Evolutionary conservation across 30 jellyfish, hydroid and myxozoan genomes (phyloP).

Genomic region (Nemopilema nomurai): DNA sequence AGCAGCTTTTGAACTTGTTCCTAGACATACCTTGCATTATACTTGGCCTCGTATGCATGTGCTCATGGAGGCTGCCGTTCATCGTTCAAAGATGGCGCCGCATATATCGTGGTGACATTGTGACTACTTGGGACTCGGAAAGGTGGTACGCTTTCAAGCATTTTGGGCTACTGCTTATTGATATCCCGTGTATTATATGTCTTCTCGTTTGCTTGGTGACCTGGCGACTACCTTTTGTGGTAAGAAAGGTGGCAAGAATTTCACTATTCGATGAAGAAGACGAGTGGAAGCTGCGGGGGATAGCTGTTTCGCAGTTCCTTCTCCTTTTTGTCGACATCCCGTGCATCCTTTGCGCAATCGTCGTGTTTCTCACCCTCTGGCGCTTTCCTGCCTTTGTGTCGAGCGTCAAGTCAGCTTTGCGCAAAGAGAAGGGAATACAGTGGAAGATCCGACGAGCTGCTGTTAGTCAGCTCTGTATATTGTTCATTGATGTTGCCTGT

Average conservation of each 20-base stretch:
- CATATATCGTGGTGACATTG: not conserved
- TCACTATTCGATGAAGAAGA: slow-evolving; percentile 3
- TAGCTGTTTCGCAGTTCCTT: slow-evolving; percentile 53
- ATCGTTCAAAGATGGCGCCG: slow-evolving; percentile 9
- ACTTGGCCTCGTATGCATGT: slow-evolving; percentile 17
- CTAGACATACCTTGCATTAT: slow-evolving; percentile 83
- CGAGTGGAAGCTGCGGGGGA: slow-evolving; percentile 44
- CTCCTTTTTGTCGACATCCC: slow-evolving; percentile 81
- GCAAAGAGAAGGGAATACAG: slow-evolving; percentile 25
- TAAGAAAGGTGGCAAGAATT: slow-evolving; percentile 37
- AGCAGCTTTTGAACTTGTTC: slow-evolving; percentile 61
- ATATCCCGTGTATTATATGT: slow-evolving; percentile 81
- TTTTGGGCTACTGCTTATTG: slow-evolving; percentile 52
- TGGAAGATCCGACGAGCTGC: slow-evolving; percentile 48
- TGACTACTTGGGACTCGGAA: slow-evolving; percentile 65
- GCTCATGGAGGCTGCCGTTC: slow-evolving; percentile 90
- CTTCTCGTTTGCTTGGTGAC: slow-evolving; percentile 32
- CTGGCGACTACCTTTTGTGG: slow-evolving; percentile 80
- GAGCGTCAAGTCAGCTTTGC: slow-evolving; percentile 24
- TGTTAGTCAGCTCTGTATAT: slow-evolving; percentile 48
- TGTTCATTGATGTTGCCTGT: slow-evolving; percentile 77
- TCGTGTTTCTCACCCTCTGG: slow-evolving; percentile 69
- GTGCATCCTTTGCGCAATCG: slow-evolving; percentile 47
- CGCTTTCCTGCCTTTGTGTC: slow-evolving; percentile 40
- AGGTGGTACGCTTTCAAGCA: slow-evolving; percentile 67